phyloP scores from a whole-genome alignment of 2,888 invertebrate species.

The Mamestra brassicae region DNA sequence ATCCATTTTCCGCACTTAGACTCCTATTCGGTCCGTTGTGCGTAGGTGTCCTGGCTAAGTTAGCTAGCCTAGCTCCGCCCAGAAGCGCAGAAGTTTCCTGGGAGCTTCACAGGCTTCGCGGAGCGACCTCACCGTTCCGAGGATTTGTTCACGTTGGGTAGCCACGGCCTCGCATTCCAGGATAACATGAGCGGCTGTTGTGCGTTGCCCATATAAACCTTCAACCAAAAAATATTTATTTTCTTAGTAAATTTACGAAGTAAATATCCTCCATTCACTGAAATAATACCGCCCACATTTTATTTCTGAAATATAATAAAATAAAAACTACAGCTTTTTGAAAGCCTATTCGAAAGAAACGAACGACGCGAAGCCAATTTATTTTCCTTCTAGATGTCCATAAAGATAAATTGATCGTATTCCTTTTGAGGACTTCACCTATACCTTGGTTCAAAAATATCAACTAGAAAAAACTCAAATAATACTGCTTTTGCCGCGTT shows the following conservation, averaged over 20 bases:
- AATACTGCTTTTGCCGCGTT: conserved; percentile 26
- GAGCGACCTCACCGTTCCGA: too few relatives aligned
- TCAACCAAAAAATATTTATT: too few relatives aligned
- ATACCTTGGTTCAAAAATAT: conserved; percentile 36
- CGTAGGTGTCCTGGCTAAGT: too few relatives aligned
- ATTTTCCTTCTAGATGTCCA: conserved; percentile 59
- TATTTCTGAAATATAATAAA: conserved; percentile 36
- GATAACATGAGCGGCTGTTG: too few relatives aligned
- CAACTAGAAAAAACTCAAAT: conserved; percentile 43
- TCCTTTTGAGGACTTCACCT: conserved; percentile 52
- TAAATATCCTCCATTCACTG: conserved; percentile 14
- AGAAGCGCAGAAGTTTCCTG: too few relatives aligned
- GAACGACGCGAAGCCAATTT: conserved; percentile 55
- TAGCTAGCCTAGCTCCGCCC: too few relatives aligned
- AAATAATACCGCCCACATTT: conserved; percentile 16
- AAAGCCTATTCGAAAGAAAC: conserved; percentile 37
- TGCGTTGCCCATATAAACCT: too few relatives aligned
- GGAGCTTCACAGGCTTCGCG: too few relatives aligned
- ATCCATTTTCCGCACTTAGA: too few relatives aligned
- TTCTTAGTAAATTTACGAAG: conserved; percentile 9
- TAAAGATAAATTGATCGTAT: conserved; percentile 64
- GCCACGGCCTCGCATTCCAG: too few relatives aligned
- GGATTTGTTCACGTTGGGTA: too few relatives aligned
- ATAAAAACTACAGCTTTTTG: conserved; percentile 42
- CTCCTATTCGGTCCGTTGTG: too few relatives aligned